phyloP scores from a whole-genome alignment of 2,797 vertebrate species.

The Scleropages formosus region DNA sequence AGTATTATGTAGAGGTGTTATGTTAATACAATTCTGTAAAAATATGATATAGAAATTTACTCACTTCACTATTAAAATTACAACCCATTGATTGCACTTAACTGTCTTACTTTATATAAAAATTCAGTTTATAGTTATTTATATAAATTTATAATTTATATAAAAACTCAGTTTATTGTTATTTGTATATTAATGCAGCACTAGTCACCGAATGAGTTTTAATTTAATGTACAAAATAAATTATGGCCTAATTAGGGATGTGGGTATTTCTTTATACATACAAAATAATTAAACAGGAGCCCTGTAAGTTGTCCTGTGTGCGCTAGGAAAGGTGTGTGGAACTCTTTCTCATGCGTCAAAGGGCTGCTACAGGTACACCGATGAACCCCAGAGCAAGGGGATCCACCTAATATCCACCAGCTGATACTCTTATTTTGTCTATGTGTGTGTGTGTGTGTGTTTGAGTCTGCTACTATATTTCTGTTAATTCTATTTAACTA shows the following conservation, averaged over 20 bases:
- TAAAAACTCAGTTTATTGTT: neutral
- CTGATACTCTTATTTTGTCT: no score
- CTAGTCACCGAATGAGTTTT: neutral
- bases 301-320: neutral
- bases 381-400: no score
- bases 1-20: no score
- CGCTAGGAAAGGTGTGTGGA: no score
- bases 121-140: neutral
- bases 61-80: neutral
- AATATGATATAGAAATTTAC: neutral
- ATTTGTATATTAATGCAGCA: neutral
- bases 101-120: neutral
- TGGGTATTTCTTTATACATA: conserved; percentile 15
- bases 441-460: no score
- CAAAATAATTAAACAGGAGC: conserved; percentile 25
- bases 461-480: no score
- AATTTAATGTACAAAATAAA: neutral
- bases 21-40: no score
- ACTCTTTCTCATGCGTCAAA: no score
- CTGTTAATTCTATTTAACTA: no score
- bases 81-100: neutral
- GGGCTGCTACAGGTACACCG: no score
- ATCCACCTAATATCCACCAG: no score
- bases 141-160: neutral
- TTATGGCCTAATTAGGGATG: neutral